Evolutionary conservation across 2,888 invertebrate species (phyloP).

Genomic region (Conops quadrifasciatus): DNA sequence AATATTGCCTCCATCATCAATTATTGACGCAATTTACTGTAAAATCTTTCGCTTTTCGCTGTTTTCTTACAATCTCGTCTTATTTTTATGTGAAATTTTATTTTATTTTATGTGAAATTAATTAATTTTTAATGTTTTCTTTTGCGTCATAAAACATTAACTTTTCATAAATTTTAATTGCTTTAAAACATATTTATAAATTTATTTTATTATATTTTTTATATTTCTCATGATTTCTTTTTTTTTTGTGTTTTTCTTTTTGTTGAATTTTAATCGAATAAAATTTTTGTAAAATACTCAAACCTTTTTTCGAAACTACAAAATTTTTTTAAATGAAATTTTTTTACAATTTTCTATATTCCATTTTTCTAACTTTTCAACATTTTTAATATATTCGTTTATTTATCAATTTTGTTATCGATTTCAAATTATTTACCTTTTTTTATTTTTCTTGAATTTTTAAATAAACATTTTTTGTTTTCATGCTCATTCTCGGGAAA

Average conservation of each 20-base stretch:
- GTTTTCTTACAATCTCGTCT: too few relatives aligned
- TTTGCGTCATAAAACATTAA: conserved; percentile 3
- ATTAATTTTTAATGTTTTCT: background rate
- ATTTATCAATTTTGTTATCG: background rate
- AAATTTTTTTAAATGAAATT: too few relatives aligned
- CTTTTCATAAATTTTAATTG: conserved; percentile 9
- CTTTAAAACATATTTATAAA: conserved; percentile 4
- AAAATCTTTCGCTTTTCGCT: too few relatives aligned
- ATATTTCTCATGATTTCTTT: conserved; percentile 9
- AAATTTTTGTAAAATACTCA: conserved; percentile 7
- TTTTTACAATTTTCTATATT: too few relatives aligned
- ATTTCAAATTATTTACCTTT: background rate
- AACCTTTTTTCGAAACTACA: background rate
- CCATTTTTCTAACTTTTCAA: background rate
- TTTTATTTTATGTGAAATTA: too few relatives aligned
- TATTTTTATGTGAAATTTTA: too few relatives aligned
- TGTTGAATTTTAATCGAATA: background rate
- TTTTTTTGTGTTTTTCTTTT: background rate
- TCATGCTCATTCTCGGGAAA: background rate
- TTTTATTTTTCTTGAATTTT: background rate
- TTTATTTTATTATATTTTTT: background rate
- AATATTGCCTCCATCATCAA: too few relatives aligned
- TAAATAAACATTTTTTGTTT: conserved; percentile 4
- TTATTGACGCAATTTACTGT: too few relatives aligned
- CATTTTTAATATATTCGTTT: too few relatives aligned